Evolutionary conservation across 2,888 invertebrate genomes (phyloP), one percentile per base, ranked within the genome.

Genomic region (Orthosia incerta): DNA sequence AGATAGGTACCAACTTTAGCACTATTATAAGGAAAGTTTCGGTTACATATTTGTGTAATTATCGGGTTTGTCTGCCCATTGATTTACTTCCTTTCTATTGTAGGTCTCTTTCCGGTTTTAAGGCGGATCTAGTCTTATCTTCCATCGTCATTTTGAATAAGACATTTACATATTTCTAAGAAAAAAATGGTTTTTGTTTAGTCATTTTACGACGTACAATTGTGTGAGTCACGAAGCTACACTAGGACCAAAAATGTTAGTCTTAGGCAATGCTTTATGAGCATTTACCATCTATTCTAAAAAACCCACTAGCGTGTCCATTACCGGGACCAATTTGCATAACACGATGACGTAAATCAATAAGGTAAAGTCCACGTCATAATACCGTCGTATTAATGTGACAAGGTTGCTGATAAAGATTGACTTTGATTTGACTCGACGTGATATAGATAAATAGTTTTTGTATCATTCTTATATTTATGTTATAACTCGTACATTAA

Each of bases 371-470:
- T 74, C 67, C 75, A 85, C 86, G 83, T 87, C 86, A 87, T 78
- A 76, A 83, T 79, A 80, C 65, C 74, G 73, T 76, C 81, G 72
- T 80, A 76, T 79, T 73, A 75, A 69, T 74, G 68, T 76, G 83
- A 82, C 88, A 89, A 89, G 87, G 89, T 87, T 83, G 77, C 75
- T 70, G 76, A 78, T 91, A 92, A 89, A 83, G 71, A 81, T 80
- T 88, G 90, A 92, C 90, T 91, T 91, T 92, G 91, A 91, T 91
- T 91, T 89, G 89, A 91, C 90, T 89, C 79, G 74, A 86, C 81
- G 67, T 83, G 71, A 82, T 85, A 83, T 76, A 84, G 86, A 87
- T 81, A 82, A 79, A 69, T 63, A 57, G 53, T 59, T 63, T 56
- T 50, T 48, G 18, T 50, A 50, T 4, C n/a, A 77, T 53, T 63